Percentiles rank a stretch among this genome's conserved stretches.
Conservation (phyloP, 2,888 invertebrate species). For the Xestobium rufovillosum region DNA sequence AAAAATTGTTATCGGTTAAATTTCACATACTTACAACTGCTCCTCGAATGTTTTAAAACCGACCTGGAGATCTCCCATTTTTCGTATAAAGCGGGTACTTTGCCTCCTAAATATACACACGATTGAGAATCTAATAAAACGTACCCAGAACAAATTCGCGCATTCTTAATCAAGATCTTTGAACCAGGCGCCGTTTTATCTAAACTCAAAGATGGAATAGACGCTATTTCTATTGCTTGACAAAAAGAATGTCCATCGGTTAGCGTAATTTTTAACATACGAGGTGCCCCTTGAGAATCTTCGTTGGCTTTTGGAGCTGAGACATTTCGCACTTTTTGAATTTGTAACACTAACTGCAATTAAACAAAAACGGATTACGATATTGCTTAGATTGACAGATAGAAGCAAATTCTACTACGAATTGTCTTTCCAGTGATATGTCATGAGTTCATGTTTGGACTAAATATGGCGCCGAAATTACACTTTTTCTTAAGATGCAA, state of each 20-base stretch:
- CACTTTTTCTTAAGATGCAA: no score
- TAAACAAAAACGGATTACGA: constrained; percentile 20
- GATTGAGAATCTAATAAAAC: constrained; percentile 62
- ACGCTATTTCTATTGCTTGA: constrained; percentile 70
- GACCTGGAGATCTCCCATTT: constrained; percentile 71
- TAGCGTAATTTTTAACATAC: constrained; percentile 74
- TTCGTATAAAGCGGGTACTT: constrained; percentile 72
- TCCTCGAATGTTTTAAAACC: constrained; percentile 29
- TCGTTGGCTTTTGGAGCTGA: constrained; percentile 87
- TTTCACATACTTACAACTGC: constrained; percentile 22
- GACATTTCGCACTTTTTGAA: constrained; percentile 81
- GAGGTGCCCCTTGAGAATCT: constrained; percentile 72
- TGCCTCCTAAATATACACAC: constrained; percentile 73
- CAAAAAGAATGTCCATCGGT: constrained; percentile 78
- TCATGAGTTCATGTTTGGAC: no score
- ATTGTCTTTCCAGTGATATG: no score
- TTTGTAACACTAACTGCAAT: constrained; percentile 66
- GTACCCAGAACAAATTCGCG: constrained; percentile 55
- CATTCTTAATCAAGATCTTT: constrained; percentile 61
- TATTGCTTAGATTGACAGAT: background rate
- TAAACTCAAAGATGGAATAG: constrained; percentile 61
- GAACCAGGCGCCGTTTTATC: constrained; percentile 82
- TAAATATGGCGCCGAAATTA: no score
- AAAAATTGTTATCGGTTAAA: constrained; percentile 6
- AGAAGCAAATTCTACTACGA: no score